Evolutionary conservation across 2,797 vertebrate genomes (phyloP).

Genomic region (Sebastiscus albofasciatus): DNA sequence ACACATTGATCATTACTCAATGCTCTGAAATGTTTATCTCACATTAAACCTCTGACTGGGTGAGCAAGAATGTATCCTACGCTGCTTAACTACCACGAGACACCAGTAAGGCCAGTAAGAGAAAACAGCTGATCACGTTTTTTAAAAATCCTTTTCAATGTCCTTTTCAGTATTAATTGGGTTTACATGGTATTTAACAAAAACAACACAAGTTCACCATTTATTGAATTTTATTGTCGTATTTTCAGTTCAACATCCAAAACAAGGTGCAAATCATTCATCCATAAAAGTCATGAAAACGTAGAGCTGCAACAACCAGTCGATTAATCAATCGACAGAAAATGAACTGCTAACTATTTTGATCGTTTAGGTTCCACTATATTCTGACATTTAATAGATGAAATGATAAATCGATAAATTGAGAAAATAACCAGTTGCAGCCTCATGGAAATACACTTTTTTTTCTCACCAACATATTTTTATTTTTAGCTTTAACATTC

Average conservation of each 20-base stretch:
- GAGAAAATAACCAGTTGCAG: not conserved
- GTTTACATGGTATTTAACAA: constrained; percentile 11
- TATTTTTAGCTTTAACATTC: not conserved
- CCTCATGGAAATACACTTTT: not conserved
- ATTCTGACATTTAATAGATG: not conserved
- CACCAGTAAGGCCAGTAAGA: not conserved
- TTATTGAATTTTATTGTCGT: constrained; percentile 34
- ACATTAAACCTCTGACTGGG: not conserved
- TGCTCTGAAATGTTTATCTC: not conserved
- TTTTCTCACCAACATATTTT: not conserved
- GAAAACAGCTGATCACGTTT: not conserved
- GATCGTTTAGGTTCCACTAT: not conserved
- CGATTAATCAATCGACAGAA: not conserved
- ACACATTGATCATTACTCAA: not conserved
- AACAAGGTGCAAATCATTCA: not conserved
- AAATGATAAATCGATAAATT: not conserved
- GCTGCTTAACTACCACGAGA: not conserved
- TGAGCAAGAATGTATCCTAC: not conserved
- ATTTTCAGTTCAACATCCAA: not conserved
- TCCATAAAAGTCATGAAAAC: not conserved
- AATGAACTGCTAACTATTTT: not conserved
- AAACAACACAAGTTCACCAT: not conserved
- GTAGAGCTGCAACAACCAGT: not conserved
- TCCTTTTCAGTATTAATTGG: not conserved
- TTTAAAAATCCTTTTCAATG: not conserved